phyloP scores from a whole-genome alignment of 2,888 invertebrate genomes.

The Ormyrus nitidulus region DNA sequence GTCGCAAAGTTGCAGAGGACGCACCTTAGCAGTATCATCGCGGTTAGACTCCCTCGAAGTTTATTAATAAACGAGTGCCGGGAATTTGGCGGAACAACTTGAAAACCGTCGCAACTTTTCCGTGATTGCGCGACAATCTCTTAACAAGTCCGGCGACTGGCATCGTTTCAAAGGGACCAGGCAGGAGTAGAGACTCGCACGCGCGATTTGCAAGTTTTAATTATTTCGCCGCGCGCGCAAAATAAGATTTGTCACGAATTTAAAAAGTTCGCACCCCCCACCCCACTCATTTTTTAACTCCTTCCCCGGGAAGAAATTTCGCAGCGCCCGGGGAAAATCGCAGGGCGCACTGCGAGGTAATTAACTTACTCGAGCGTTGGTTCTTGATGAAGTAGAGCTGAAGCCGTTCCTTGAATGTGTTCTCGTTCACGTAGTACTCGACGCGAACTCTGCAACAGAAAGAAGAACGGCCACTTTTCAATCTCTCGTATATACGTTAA shows the following conservation, averaged over 20 bases:
- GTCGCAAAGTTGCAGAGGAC: too few relatives aligned
- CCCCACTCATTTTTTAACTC: background rate
- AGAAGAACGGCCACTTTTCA: slow-evolving; percentile 55
- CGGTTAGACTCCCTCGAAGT: too few relatives aligned
- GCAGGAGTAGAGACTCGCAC: background rate
- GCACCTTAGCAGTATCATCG: background rate
- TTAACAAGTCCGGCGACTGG: slow-evolving; percentile 5
- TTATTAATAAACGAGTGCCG: too few relatives aligned
- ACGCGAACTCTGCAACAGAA: slow-evolving; percentile 95
- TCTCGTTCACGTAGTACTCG: slow-evolving; percentile 99
- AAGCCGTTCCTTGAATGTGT: slow-evolving; percentile 98
- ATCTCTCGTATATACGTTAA: slow-evolving; percentile 33
- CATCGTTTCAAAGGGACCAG: background rate
- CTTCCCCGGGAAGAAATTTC: background rate
- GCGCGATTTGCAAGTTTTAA: slow-evolving; percentile 48
- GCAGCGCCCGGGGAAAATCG: background rate
- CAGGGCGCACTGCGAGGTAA: slow-evolving; percentile 54
- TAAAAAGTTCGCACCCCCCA: slow-evolving; percentile 21
- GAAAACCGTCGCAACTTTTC: background rate
- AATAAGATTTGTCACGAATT: slow-evolving; percentile 51
- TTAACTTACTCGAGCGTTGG: slow-evolving; percentile 97
- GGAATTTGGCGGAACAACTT: too few relatives aligned
- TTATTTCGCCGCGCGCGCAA: slow-evolving; percentile 42
- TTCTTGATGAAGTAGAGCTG: slow-evolving; percentile 99
- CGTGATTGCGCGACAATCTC: slow-evolving; percentile 11